Evolutionary conservation across 2,113 vertebrate species (phyloP).

Genomic region (Mirza zaza): DNA sequence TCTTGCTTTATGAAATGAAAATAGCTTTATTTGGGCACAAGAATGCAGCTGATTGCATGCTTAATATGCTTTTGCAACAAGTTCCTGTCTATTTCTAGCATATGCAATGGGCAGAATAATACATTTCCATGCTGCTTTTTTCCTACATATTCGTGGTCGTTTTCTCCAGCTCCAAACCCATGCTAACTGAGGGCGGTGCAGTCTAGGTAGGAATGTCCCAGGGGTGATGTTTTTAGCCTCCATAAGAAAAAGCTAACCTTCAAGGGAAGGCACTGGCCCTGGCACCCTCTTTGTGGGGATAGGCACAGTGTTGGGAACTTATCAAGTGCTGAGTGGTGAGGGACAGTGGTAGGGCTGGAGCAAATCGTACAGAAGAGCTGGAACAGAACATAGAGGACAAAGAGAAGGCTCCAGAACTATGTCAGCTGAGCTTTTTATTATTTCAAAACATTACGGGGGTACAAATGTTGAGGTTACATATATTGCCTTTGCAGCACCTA

Average conservation of each 20-base stretch:
- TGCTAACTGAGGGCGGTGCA: neutral
- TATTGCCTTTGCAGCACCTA: too few relatives aligned
- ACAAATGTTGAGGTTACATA: too few relatives aligned
- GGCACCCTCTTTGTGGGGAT: neutral
- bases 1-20: constrained; percentile 79
- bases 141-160: neutral
- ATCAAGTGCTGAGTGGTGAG: neutral
- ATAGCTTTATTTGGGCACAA: constrained; percentile 72
- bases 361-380: neutral
- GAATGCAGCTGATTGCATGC: constrained; percentile 63
- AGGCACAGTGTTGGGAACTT: neutral
- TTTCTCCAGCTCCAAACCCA: neutral
- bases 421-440: neutral
- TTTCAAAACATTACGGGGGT: too few relatives aligned
- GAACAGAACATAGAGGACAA: neutral
- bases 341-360: neutral
- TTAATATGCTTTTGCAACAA: constrained; percentile 62
- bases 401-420: neutral
- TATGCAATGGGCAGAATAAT: constrained; percentile 19
- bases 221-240: neutral
- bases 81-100: constrained; percentile 13
- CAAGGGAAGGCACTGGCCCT: neutral
- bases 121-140: neutral
- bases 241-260: neutral
- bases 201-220: neutral